Evolutionary conservation across 2,113 vertebrate genomes (phyloP).

Genomic region (Dunckerocampus dactyliophorus): DNA sequence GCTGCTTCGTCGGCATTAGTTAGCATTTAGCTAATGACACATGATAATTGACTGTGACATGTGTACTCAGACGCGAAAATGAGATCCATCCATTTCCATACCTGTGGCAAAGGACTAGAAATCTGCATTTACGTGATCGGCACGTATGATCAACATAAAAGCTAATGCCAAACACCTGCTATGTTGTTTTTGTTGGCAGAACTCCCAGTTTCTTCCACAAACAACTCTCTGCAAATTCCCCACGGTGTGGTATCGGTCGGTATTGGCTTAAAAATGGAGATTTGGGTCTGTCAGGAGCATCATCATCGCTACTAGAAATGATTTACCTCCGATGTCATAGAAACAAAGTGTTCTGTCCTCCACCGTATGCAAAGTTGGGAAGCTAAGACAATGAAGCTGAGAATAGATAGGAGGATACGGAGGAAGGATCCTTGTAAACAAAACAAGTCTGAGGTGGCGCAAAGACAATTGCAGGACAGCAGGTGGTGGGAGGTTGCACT

Average conservation of each 20-base stretch:
- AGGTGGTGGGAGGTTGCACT: neutral
- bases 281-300: neutral
- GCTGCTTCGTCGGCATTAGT: neutral
- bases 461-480: slow-evolving; percentile 4
- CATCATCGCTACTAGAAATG: neutral
- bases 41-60: neutral
- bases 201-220: neutral
- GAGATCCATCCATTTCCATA: neutral
- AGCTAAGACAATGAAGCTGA: neutral
- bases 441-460: slow-evolving; percentile 2
- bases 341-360: neutral
- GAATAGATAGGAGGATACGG: neutral
- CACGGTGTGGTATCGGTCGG: slow-evolving; percentile 2
- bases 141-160: neutral
- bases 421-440: neutral
- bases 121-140: neutral
- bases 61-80: neutral
- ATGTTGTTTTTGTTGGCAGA: slow-evolving; percentile 15
- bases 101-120: too few species aligned
- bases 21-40: slow-evolving; percentile 1
- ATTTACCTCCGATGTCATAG: slow-evolving; percentile 1
- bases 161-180: slow-evolving; percentile 40
- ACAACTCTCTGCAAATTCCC: neutral
- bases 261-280: slow-evolving; percentile 13
- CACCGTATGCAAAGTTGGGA: too few species aligned